Percentiles rank a stretch among this genome's conserved stretches.
These are phyloP conservation scores for Marronus borbonicus DNA, from an alignment of 2,888 invertebrate genomes.

Conservation along the genomic window DNA sequence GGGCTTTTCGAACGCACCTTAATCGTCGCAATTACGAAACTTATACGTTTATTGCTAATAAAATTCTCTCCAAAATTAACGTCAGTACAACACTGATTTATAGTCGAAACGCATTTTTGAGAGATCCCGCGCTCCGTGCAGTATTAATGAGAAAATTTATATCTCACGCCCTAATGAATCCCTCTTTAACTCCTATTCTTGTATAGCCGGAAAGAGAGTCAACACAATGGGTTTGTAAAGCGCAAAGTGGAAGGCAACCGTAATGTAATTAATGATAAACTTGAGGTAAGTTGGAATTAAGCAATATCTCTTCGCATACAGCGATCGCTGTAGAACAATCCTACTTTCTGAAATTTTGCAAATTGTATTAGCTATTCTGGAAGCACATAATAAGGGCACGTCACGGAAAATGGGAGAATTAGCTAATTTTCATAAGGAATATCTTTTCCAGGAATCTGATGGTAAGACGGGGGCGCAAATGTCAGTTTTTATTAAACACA, in stretches of 20 bases:
- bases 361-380: no score
- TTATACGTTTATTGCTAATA: constrained; percentile 48
- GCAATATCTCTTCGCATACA: background rate
- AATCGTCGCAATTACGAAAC: constrained; percentile 44
- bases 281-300: constrained; percentile 18
- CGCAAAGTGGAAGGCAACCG: background rate
- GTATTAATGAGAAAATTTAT: constrained; percentile 44
- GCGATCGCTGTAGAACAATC: background rate
- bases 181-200: constrained; percentile 23
- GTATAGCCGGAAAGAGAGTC: background rate
- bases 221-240: constrained; percentile 6
- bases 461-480: no score
- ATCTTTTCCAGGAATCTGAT: no score
- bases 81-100: constrained; percentile 44
- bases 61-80: constrained; percentile 47
- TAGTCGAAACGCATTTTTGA: constrained; percentile 46
- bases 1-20: constrained; percentile 19
- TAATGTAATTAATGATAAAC: constrained; percentile 24
- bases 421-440: no score
- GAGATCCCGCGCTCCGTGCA: constrained; percentile 10
- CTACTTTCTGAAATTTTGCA: no score
- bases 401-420: no score
- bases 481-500: no score
- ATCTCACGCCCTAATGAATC: constrained; percentile 39
- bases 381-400: no score